Conservation (phyloP, 2,113 vertebrate genomes). For the Laterallus jamaicensis region DNA sequence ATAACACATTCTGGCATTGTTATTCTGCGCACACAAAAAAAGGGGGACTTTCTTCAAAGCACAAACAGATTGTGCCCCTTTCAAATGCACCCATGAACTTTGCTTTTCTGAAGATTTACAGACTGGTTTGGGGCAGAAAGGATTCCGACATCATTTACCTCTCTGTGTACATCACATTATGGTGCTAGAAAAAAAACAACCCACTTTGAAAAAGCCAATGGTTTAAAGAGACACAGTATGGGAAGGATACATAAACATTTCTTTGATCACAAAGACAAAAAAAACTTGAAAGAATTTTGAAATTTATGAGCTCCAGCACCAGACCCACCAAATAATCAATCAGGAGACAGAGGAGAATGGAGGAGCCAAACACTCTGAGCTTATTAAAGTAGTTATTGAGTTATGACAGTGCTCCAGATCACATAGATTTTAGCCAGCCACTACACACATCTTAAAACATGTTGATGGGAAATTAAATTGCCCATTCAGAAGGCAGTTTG, state of each 20-base stretch:
- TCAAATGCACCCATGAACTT: slow-evolving; percentile 69
- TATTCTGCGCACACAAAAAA: slow-evolving; percentile 44
- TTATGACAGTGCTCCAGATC: neutral
- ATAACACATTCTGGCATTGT: slow-evolving; percentile 78
- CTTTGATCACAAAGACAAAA: slow-evolving; percentile 38
- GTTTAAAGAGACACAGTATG: neutral
- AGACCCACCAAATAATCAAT: neutral
- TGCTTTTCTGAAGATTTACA: slow-evolving; percentile 57
- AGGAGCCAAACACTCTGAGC: neutral
- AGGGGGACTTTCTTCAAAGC: slow-evolving; percentile 60
- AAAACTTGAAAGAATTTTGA: slow-evolving; percentile 26
- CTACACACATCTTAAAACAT: neutral
- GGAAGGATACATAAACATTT: slow-evolving; percentile 29
- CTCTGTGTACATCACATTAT: slow-evolving; percentile 50
- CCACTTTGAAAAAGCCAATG: neutral
- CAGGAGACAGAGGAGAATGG: neutral
- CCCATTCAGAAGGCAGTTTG: neutral
- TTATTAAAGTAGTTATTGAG: neutral
- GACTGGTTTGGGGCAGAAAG: slow-evolving; percentile 46
- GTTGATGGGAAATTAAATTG: neutral
- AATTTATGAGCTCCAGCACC: neutral
- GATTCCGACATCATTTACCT: slow-evolving; percentile 14
- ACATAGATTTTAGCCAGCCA: neutral
- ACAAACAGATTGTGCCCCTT: slow-evolving; percentile 71
- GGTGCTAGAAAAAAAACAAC: neutral